Percentiles rank a stretch among this genome's conserved stretches.
phyloP scores from a whole-genome alignment of 1,140 invertebrate genomes.

The Daktulosphaira vitifoliae region DNA sequence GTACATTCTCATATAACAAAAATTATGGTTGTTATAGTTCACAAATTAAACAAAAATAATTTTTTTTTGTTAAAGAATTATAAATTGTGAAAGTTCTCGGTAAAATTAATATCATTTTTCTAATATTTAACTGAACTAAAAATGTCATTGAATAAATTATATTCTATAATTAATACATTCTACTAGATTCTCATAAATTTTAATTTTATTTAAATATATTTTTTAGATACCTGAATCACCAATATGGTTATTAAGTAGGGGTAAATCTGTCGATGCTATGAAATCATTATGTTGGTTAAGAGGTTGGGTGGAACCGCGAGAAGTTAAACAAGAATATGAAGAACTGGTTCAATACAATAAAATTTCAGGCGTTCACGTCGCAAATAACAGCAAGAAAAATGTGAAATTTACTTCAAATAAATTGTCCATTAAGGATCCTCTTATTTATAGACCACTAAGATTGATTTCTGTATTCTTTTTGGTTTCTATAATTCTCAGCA shows the following conservation, averaged over 20 bases:
- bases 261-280: slow-evolving; percentile 45
- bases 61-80: too few relatives aligned
- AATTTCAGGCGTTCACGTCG: neutral
- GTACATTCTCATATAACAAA: neutral
- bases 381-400: neutral
- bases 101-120: too few relatives aligned
- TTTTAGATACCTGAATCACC: slow-evolving; percentile 56
- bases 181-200: too few relatives aligned
- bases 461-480: neutral
- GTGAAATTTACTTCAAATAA: neutral
- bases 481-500: neutral
- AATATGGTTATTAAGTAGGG: slow-evolving; percentile 51
- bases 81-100: too few relatives aligned
- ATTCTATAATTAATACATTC: too few relatives aligned
- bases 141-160: too few relatives aligned
- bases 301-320: slow-evolving; percentile 46
- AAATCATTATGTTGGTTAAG: slow-evolving; percentile 47
- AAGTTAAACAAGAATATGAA: slow-evolving; percentile 46
- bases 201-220: neutral
- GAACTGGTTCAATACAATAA: slow-evolving; percentile 40
- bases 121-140: too few relatives aligned
- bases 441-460: neutral
- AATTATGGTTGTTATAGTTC: too few relatives aligned
- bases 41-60: too few relatives aligned
- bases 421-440: neutral